A percentile compares a stretch with the other conserved stretches of the same genome.
phyloP scores from a whole-genome alignment of 2,113 vertebrate genomes.

The Elephantulus edwardii region DNA sequence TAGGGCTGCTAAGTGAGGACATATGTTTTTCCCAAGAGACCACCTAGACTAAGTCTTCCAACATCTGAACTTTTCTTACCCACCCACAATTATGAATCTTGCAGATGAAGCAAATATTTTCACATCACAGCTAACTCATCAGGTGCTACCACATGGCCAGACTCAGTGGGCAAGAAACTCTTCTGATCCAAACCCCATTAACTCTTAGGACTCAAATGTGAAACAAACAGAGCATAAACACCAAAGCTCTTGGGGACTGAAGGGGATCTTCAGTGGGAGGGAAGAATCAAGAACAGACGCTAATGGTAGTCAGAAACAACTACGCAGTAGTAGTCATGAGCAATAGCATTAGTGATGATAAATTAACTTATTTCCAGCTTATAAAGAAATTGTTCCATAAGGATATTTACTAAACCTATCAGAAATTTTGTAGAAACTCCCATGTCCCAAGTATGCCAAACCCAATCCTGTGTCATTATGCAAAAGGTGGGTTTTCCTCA shows the following conservation, averaged over 20 bases:
- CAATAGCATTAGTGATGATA: background rate
- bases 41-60: slow-evolving; percentile 24
- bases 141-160: background rate
- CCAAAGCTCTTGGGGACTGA: background rate
- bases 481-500: background rate
- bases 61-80: slow-evolving; percentile 24
- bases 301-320: background rate
- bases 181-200: background rate
- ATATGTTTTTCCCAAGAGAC: slow-evolving; percentile 37
- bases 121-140: background rate
- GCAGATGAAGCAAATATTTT: slow-evolving; percentile 49
- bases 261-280: slow-evolving; percentile 28
- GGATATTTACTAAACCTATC: background rate
- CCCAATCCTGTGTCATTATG: background rate
- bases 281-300: slow-evolving; percentile 19
- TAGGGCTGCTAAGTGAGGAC: background rate
- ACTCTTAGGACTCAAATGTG: slow-evolving; percentile 5
- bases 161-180: background rate
- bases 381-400: background rate
- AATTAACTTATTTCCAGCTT: slow-evolving; percentile 20
- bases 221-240: slow-evolving; percentile 33
- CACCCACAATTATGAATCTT: slow-evolving; percentile 47
- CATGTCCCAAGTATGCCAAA: background rate
- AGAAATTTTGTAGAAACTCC: background rate
- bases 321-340: background rate